These are phyloP conservation scores for Triplophysa bombifrons DNA, from an alignment of 2,797 vertebrate species.

Conservation along the genomic window DNA sequence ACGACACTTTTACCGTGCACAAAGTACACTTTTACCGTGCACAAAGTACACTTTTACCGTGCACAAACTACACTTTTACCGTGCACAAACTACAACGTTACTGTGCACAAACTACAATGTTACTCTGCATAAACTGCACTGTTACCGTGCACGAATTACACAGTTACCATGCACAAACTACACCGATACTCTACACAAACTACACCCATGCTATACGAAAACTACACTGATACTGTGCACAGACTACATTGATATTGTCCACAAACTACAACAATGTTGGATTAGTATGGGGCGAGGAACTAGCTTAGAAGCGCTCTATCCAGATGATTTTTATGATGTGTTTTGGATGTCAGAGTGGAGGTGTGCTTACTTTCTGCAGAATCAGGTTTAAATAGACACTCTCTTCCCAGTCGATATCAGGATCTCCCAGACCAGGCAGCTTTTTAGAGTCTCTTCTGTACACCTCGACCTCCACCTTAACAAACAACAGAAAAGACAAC, in stretches of 20 bases:
- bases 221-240: neutral
- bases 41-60: no score
- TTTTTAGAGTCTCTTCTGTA: conserved; percentile 97
- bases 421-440: conserved; percentile 94
- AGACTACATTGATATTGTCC: neutral
- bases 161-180: neutral
- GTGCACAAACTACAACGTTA: neutral
- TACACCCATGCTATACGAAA: neutral
- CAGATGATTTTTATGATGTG: neutral
- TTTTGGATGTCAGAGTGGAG: neutral
- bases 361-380: conserved; percentile 87
- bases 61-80: no score
- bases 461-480: conserved; percentile 95
- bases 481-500: neutral
- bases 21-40: no score
- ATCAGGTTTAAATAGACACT: conserved; percentile 97
- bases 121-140: neutral
- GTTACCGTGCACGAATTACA: neutral
- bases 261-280: neutral
- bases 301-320: no score
- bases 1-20: no score
- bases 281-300: neutral
- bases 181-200: neutral
- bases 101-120: neutral
- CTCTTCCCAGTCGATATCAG: conserved; percentile 98